Evolutionary conservation across 2,888 invertebrate species (phyloP).

Genomic region (Omphaloscelis lunosa): DNA sequence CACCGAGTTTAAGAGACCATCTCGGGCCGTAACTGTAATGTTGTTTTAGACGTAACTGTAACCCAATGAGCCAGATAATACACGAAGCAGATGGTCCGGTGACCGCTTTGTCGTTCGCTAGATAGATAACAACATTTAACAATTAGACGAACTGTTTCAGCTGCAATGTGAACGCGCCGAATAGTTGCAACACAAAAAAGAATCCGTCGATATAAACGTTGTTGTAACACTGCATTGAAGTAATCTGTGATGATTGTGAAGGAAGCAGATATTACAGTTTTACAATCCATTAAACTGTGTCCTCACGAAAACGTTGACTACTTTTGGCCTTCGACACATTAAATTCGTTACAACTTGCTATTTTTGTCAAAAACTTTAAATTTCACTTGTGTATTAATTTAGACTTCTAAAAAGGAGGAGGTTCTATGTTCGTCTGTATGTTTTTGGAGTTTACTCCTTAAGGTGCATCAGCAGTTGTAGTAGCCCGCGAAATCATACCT

Average conservation of each 20-base stretch:
- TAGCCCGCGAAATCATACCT: too few relatives aligned
- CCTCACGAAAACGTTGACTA: too few relatives aligned
- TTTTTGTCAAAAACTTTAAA: background rate
- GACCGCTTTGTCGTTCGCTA: slow-evolving; percentile 58
- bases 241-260: background rate
- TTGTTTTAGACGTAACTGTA: slow-evolving; percentile 65
- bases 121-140: slow-evolving; percentile 12
- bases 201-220: slow-evolving; percentile 1
- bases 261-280: background rate
- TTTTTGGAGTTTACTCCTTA: too few relatives aligned
- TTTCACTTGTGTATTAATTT: too few relatives aligned
- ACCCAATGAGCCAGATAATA: slow-evolving; percentile 75
- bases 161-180: background rate
- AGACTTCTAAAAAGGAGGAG: too few relatives aligned
- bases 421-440: too few relatives aligned
- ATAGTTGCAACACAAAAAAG: background rate
- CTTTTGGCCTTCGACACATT: background rate
- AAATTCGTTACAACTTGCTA: background rate
- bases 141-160: slow-evolving; percentile 10
- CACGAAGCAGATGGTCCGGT: slow-evolving; percentile 65
- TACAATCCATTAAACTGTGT: too few relatives aligned
- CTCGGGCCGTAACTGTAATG: slow-evolving; percentile 68
- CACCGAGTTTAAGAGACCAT: slow-evolving; percentile 48
- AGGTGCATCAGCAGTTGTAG: too few relatives aligned
- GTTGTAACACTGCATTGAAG: too few relatives aligned